phyloP scores from a whole-genome alignment of 2,888 invertebrate species.

The Drosophila ezoana region DNA sequence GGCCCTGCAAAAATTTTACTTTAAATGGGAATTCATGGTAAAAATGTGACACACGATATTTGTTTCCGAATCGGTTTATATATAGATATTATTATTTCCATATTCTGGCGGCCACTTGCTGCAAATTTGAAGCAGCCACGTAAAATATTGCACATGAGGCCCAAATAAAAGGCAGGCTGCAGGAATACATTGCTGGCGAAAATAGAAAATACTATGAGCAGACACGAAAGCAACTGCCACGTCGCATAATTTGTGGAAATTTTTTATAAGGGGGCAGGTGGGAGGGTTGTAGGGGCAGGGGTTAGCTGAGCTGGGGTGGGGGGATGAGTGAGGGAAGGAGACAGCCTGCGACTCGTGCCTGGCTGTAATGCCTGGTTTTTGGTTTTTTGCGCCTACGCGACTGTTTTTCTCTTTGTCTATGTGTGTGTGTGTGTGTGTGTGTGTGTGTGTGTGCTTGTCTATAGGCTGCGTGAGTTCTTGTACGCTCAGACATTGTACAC shows the following conservation, averaged over 20 bases:
- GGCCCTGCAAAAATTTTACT: not conserved
- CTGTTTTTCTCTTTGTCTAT: constrained; percentile 21
- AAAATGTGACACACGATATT: not conserved
- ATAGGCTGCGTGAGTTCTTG: constrained; percentile 71
- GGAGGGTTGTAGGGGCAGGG: not conserved
- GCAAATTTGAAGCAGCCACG: constrained; percentile 27
- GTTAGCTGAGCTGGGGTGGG: not conserved
- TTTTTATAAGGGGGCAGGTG: too few relatives aligned
- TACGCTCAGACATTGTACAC: constrained; percentile 65
- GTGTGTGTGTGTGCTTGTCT: constrained; percentile 32
- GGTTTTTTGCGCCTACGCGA: constrained; percentile 19
- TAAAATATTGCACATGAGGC: constrained; percentile 49
- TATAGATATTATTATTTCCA: constrained; percentile 3
- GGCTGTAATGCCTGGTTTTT: constrained; percentile 23
- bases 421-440: constrained; percentile 1
- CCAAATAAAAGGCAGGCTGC: constrained; percentile 1
- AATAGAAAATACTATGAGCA: constrained; percentile 14
- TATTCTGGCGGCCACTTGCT: constrained; percentile 26
- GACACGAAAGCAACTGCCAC: constrained; percentile 40
- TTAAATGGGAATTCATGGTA: not conserved
- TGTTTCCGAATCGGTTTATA: not conserved
- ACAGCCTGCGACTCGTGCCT: constrained; percentile 10
- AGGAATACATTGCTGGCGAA: not conserved
- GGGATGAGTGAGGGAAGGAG: not conserved
- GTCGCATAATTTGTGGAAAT: constrained; percentile 28